phyloP scores from a whole-genome alignment of 2,797 vertebrate genomes.

The Pipistrellus nathusii region DNA sequence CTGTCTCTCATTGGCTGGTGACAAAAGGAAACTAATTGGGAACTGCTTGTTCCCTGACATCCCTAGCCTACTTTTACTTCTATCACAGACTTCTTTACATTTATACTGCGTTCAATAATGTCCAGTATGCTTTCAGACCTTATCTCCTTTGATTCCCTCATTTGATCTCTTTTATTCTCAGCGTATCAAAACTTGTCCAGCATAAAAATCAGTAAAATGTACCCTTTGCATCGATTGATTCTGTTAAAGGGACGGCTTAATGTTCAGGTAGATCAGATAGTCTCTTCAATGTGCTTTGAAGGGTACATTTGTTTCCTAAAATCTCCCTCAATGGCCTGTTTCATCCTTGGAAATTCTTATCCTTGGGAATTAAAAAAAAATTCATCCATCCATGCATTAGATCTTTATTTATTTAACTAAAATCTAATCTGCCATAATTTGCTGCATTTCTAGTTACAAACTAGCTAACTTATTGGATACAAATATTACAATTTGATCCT shows the following conservation, averaged over 20 bases:
- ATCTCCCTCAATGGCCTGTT: neutral
- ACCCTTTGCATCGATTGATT: neutral
- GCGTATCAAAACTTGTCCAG: neutral
- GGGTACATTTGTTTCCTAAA: conserved; percentile 7
- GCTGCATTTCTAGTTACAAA: neutral
- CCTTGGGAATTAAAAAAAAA: neutral
- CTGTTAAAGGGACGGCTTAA: conserved; percentile 1
- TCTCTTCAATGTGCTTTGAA: neutral
- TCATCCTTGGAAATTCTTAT: neutral
- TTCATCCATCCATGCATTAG: neutral
- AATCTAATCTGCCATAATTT: neutral
- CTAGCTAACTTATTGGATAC: neutral
- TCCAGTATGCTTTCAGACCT: neutral
- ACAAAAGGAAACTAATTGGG: neutral
- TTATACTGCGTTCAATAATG: neutral
- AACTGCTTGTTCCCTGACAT: neutral
- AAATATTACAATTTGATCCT: neutral
- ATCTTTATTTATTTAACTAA: neutral
- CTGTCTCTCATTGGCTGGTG: neutral
- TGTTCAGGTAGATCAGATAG: neutral
- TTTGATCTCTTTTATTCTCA: conserved; percentile 22
- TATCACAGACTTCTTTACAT: neutral
- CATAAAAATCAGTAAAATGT: conserved; percentile 38
- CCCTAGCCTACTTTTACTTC: neutral
- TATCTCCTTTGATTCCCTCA: neutral